Base-by-base conservation (phyloP, 2,888 invertebrate species). In the Liodrosophila aerea region DNA sequence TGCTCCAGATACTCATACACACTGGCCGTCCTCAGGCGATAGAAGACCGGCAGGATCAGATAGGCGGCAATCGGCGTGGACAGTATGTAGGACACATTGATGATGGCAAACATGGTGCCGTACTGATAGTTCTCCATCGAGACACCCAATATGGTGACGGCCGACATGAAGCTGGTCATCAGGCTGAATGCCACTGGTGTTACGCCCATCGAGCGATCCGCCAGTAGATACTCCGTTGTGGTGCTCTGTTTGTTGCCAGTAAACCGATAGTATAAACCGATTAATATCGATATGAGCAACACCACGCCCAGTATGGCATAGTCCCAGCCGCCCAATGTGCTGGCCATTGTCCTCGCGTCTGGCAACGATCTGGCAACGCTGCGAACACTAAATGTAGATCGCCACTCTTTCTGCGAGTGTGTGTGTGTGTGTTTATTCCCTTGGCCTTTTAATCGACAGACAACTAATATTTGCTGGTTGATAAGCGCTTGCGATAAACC, bases 101-200 rank as follows among this genome's bases (percentile, higher is more conserved):
- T 94, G 13, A 95, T 90, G 9, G 94, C 91, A 89, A 97, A 96
- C 86, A 95, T 94, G 67, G 95, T 93, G 47, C 97, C 97, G 85
- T 92, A 95, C 73, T 93, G 93, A 89, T 97, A 97, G 87, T 94
- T 95, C 89, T 98, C 97, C 46, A 95, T 93, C 29, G 96, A 95
- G 1, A 97, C 95, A 11, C 97, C 97, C n/a, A 98, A 91, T 34
- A 97, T 89, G 0, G 96, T 96, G 50, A 97, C 93, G 29, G 97
- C 96, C 0, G 97, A 97, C 94, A 97, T 96, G 88, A 97, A 97
- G 34, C 96, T 96, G n/a, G 97, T 96, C 95, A 97, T 96, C 57
- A 97, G 89, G 1, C 97, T 97, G 68, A 97, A 95, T 3, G 96
- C 95, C 0, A 97, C 96, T 0, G 97, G 96, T 5, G 91, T 67